Conservation (phyloP, 2,888 invertebrate species). For the Diaphora mendica region DNA sequence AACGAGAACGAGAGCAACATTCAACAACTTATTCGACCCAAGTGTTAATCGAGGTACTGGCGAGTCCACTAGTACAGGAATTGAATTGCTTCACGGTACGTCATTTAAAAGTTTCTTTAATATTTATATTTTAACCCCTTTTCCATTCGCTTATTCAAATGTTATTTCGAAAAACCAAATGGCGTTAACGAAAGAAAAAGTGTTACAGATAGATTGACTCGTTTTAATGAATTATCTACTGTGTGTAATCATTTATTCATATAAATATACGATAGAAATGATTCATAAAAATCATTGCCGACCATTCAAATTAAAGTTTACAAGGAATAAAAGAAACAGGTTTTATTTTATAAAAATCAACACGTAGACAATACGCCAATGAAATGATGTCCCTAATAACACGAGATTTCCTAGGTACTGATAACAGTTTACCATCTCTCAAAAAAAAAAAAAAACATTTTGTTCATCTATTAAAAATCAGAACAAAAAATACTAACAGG, state of each 20-base stretch:
- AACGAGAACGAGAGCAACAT: conserved; percentile 10
- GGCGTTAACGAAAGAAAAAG: too few relatives aligned
- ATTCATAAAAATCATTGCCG: background rate
- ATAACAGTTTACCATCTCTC: too few relatives aligned
- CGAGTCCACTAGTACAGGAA: too few relatives aligned
- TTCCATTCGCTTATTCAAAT: too few relatives aligned
- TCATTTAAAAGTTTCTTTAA: background rate
- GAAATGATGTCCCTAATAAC: too few relatives aligned
- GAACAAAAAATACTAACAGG: background rate
- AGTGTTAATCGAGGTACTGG: background rate
- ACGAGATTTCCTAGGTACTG: too few relatives aligned
- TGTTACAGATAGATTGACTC: background rate
- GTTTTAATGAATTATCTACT: too few relatives aligned
- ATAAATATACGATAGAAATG: background rate
- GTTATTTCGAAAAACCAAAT: too few relatives aligned
- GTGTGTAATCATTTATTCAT: background rate
- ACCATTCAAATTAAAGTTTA: background rate
- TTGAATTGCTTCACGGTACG: background rate
- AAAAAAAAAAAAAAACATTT: background rate
- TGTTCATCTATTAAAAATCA: background rate
- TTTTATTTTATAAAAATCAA: background rate
- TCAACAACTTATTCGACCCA: background rate
- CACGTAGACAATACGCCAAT: background rate
- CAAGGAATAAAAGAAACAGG: background rate
- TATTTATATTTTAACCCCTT: too few relatives aligned